Conservation (phyloP, 2,888 invertebrate genomes). For the Tiliacea aurago region DNA sequence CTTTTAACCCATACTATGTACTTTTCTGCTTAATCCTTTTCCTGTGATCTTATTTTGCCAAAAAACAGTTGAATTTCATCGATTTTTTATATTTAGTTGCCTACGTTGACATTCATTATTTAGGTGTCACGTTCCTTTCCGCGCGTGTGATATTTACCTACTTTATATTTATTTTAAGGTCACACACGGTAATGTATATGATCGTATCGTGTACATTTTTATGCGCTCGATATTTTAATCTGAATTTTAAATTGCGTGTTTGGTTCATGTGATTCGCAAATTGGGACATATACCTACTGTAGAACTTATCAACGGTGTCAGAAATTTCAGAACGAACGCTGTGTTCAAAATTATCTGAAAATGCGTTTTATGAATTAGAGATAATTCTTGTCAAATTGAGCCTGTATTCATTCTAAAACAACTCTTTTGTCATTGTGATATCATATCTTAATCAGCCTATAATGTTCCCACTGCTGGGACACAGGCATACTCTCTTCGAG, state of each 20-base stretch:
- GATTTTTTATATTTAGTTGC: not conserved
- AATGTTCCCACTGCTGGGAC: too few relatives aligned
- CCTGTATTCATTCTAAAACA: not conserved
- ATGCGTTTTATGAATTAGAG: not conserved
- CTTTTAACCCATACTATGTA: not conserved
- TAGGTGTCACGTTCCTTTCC: not conserved
- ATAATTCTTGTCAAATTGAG: not conserved
- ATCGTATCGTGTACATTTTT: conserved; percentile 42
- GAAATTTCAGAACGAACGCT: not conserved
- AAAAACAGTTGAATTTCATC: too few relatives aligned
- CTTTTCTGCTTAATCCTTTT: not conserved
- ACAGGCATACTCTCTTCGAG: too few relatives aligned
- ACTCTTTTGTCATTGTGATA: not conserved
- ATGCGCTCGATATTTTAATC: conserved; percentile 57
- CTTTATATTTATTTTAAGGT: conserved; percentile 19
- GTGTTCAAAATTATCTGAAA: not conserved
- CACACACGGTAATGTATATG: conserved; percentile 44
- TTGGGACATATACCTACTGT: conserved; percentile 2
- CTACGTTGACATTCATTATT: conserved; percentile 1
- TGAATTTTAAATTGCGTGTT: conserved; percentile 42
- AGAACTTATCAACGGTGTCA: not conserved
- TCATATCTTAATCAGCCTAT: too few relatives aligned
- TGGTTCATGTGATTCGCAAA: conserved; percentile 32
- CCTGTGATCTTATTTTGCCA: too few relatives aligned
- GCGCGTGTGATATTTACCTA: not conserved